These are phyloP conservation scores for Rhynchomys soricoides DNA, from an alignment of 2,113 vertebrate species.

Conservation along the genomic window DNA sequence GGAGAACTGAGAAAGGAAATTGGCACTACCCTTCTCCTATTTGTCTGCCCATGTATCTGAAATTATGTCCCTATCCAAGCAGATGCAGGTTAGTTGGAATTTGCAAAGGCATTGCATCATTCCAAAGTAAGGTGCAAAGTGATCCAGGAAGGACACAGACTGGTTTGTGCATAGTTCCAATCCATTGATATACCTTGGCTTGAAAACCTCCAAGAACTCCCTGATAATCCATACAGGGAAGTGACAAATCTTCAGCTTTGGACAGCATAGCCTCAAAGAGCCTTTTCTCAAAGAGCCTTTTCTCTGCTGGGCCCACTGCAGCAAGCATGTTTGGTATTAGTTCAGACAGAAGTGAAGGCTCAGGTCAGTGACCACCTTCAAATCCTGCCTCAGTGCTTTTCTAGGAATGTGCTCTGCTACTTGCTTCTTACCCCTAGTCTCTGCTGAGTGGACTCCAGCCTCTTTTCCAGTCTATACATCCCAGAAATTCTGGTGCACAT, in stretches of 20 bases:
- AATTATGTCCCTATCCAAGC: accelerated
- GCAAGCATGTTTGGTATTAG: neutral
- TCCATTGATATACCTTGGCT: neutral
- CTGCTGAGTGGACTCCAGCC: neutral
- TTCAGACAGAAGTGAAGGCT: neutral
- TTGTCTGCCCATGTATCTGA: too few relatives aligned
- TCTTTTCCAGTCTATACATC: neutral
- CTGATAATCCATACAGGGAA: neutral
- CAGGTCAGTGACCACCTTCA: neutral
- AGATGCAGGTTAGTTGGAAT: neutral
- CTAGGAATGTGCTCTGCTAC: neutral
- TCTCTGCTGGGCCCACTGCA: neutral
- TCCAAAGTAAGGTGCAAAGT: neutral
- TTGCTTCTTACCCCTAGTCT: neutral
- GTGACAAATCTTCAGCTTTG: neutral
- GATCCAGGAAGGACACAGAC: neutral
- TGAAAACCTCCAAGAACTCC: neutral
- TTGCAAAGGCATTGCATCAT: neutral
- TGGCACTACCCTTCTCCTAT: neutral
- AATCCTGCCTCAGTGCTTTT: neutral
- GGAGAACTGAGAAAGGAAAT: neutral
- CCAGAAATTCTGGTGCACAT: neutral
- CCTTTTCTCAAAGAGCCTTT: neutral
- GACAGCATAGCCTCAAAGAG: neutral
- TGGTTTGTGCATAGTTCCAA: neutral